Percentiles rank a stretch among this genome's conserved stretches.
Conservation (phyloP, 2,113 vertebrate genomes). For the Gorilla gorilla region DNA sequence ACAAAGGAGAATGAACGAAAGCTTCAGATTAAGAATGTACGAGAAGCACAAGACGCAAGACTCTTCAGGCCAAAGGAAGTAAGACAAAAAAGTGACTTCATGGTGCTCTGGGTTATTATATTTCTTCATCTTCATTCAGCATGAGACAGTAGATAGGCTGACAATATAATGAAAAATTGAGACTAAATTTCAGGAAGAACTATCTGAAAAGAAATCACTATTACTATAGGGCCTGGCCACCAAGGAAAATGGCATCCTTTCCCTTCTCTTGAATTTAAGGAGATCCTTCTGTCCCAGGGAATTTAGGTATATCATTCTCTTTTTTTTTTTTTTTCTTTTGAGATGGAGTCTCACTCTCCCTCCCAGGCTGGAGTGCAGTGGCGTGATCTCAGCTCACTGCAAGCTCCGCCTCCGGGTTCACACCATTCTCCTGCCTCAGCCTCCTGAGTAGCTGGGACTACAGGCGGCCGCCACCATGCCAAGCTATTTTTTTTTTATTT, state of each 20-base stretch:
- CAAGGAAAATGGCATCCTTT: neutral
- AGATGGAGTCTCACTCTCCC: too few relatives aligned
- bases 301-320: neutral
- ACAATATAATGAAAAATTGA: neutral
- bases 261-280: neutral
- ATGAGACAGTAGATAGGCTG: neutral
- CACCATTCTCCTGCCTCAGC: too few relatives aligned
- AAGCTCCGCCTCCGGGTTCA: too few relatives aligned
- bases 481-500: too few relatives aligned
- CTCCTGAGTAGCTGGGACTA: too few relatives aligned
- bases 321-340: too few relatives aligned
- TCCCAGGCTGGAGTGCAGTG: too few relatives aligned
- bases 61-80: neutral
- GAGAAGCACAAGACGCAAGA: neutral
- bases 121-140: neutral
- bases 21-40: neutral
- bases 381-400: too few relatives aligned
- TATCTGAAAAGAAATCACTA: neutral
- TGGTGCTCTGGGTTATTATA: neutral
- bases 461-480: too few relatives aligned
- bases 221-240: neutral
- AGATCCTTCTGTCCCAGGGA: neutral
- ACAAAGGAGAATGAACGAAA: neutral
- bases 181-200: neutral
- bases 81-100: neutral